phyloP scores from a whole-genome alignment of 1,140 invertebrate species.

The Aradophagus sp. region DNA sequence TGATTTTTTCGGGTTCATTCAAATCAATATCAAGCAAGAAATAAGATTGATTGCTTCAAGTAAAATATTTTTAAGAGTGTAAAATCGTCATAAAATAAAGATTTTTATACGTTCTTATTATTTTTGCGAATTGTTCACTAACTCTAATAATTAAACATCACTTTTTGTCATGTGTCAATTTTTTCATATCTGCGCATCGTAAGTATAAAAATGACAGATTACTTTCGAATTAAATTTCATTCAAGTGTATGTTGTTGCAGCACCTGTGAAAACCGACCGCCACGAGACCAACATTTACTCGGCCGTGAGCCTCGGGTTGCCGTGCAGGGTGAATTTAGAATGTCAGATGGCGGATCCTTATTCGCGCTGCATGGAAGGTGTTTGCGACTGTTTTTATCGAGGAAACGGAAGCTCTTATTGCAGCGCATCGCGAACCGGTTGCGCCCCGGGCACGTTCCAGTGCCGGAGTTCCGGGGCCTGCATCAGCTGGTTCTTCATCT shows the following conservation, averaged over 20 bases:
- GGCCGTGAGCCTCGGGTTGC: conserved; percentile 84
- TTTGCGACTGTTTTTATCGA: conserved; percentile 83
- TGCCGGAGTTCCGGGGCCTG: conserved; percentile 88
- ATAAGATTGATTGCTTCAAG: no score
- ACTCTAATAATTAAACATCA: no score
- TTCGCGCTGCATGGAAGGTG: conserved; percentile 83
- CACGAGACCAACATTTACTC: conserved; percentile 73
- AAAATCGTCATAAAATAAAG: no score
- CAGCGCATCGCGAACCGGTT: conserved; percentile 83
- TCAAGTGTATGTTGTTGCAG: conserved; percentile 11
- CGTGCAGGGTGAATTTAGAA: conserved; percentile 84
- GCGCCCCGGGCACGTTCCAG: conserved; percentile 88
- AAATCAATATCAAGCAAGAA: no score
- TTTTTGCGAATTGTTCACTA: no score
- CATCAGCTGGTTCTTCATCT: conserved; percentile 93
- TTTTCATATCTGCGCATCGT: no score
- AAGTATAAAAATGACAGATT: no score
- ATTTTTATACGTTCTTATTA: no score
- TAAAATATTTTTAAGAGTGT: no score
- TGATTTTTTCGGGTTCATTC: no score
- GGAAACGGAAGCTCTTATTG: conserved; percentile 77
- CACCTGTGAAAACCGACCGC: conserved; percentile 65
- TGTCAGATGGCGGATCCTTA: conserved; percentile 86
- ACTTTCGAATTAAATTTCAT: neutral
- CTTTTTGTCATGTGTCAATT: no score